Evolutionary conservation across 2,113 vertebrate genomes (phyloP).

Genomic region (Clarias macrocephalus): DNA sequence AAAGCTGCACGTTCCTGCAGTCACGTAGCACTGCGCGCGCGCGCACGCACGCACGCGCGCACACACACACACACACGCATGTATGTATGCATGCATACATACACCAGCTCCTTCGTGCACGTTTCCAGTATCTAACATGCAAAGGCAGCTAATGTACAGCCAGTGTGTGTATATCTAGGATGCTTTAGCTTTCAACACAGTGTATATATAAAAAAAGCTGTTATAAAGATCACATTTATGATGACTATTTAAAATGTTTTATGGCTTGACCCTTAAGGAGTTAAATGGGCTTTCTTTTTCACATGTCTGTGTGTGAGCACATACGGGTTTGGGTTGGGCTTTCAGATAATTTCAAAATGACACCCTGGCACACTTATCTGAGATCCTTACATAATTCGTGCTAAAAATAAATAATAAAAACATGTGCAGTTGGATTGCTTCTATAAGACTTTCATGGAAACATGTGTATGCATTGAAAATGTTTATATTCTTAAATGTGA

Average conservation of each 20-base stretch:
- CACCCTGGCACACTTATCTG: background rate
- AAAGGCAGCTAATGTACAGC: background rate
- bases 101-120: background rate
- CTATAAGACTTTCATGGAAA: background rate
- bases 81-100: background rate
- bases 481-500: background rate
- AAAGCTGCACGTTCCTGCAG: conserved; percentile 67
- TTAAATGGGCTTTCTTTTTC: background rate
- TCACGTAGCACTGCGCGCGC: conserved; percentile 72
- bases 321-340: background rate
- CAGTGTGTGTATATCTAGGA: background rate
- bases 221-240: background rate
- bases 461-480: background rate
- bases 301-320: background rate
- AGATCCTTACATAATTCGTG: background rate
- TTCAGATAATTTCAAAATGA: background rate
- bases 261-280: background rate
- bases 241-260: background rate
- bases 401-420: background rate
- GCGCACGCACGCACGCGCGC: conserved; percentile 16
- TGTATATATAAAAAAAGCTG: background rate
- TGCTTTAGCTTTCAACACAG: background rate
- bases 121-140: background rate
- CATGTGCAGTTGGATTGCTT: background rate
- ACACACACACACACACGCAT: background rate